These are phyloP conservation scores for Anagyrus pseudococci DNA, from an alignment of 2,888 invertebrate species.

Conservation along the genomic window DNA sequence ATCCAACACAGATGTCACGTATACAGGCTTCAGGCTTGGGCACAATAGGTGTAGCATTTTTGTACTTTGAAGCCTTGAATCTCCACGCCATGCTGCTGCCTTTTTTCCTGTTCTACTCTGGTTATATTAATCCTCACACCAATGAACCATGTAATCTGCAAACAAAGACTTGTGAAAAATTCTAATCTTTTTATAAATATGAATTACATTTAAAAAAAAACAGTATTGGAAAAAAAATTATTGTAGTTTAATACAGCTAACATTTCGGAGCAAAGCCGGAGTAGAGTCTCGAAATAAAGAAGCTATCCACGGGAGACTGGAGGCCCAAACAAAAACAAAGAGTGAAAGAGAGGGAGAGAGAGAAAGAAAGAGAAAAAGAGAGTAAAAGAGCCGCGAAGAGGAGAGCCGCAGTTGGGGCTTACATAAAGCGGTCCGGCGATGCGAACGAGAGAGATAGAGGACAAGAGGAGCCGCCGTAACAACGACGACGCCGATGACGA, in stretches of 20 bases:
- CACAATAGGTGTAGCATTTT: slow-evolving; percentile 95
- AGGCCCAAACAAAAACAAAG: too few species aligned
- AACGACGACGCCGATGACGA: too few species aligned
- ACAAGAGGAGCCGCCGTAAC: too few species aligned
- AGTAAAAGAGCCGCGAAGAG: too few species aligned
- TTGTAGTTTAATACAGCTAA: neutral
- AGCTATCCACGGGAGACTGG: neutral
- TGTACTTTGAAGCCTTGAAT: slow-evolving; percentile 97
- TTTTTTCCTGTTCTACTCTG: slow-evolving; percentile 25
- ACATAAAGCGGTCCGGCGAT: too few species aligned
- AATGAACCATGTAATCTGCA: slow-evolving; percentile 58
- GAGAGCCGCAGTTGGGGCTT: too few species aligned
- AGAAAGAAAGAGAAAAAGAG: too few species aligned
- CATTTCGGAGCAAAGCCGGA: too few species aligned
- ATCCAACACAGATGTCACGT: slow-evolving; percentile 89
- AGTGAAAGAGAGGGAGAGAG: too few species aligned
- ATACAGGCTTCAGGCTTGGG: slow-evolving; percentile 92
- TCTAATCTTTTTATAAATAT: too few species aligned
- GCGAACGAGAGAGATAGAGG: too few species aligned
- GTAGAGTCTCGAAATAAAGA: neutral
- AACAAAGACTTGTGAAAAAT: slow-evolving; percentile 23
- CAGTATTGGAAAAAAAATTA: too few species aligned
- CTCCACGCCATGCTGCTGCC: slow-evolving; percentile 80
- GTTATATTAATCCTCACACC: slow-evolving; percentile 11
- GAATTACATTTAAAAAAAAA: neutral